Percentiles rank a stretch among this genome's conserved stretches.
Conservation (phyloP, 1,140 invertebrate species). For the Papilio dardanus region DNA sequence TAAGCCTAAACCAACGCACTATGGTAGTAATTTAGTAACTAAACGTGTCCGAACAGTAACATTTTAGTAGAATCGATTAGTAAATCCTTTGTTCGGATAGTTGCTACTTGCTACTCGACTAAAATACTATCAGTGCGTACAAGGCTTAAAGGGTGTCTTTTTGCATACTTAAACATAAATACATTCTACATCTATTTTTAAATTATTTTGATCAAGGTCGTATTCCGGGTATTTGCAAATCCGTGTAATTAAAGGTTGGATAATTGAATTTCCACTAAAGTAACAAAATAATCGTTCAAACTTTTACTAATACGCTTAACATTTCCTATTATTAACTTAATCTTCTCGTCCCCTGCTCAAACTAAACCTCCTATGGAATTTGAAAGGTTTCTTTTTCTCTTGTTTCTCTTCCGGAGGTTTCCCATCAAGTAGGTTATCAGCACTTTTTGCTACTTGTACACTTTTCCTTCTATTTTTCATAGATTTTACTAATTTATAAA, state of each 20-base stretch:
- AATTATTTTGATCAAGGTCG: background rate
- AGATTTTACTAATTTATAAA: slow-evolving; percentile 74
- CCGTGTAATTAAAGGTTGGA: background rate
- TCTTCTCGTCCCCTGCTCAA: slow-evolving; percentile 72
- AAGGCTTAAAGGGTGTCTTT: no score
- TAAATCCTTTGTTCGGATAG: no score
- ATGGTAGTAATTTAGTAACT: no score
- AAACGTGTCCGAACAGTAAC: no score
- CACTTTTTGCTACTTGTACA: slow-evolving; percentile 73
- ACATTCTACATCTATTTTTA: background rate
- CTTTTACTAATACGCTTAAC: no score
- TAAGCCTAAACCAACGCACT: no score
- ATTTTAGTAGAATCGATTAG: no score
- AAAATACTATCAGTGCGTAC: no score
- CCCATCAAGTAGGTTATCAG: slow-evolving; percentile 67
- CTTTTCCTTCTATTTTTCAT: slow-evolving; percentile 79
- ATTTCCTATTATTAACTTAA: slow-evolving; percentile 46
- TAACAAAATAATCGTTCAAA: background rate
- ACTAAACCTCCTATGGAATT: slow-evolving; percentile 76
- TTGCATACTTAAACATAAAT: no score
- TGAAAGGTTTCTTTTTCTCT: slow-evolving; percentile 75
- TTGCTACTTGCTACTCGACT: no score
- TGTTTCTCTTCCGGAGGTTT: slow-evolving; percentile 64
- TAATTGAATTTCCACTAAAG: background rate
- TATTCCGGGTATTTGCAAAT: background rate